Percentiles rank a stretch among this genome's conserved stretches.
These are phyloP conservation scores for Hydropsyche tenuis DNA, from an alignment of 1,140 invertebrate species.

Conservation along the genomic window DNA sequence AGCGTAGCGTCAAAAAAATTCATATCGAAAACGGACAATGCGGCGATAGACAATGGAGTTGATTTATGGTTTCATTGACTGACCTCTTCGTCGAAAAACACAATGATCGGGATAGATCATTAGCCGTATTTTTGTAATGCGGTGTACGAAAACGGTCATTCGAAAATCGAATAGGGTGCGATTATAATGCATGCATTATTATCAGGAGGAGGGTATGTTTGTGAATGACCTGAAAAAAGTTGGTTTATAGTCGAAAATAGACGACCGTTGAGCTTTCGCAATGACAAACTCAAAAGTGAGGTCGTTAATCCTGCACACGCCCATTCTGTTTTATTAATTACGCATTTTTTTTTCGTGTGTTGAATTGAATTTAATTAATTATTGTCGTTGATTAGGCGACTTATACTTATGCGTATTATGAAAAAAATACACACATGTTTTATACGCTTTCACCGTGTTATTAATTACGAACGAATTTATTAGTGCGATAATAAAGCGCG, in stretches of 20 bases:
- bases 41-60: constrained; percentile 19
- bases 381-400: too few species aligned
- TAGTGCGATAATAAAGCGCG: too few species aligned
- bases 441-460: neutral
- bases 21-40: neutral
- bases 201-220: neutral
- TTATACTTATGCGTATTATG: too few species aligned
- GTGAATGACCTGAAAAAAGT: neutral
- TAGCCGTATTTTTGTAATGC: constrained; percentile 2
- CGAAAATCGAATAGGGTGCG: constrained; percentile 2
- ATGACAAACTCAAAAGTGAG: neutral
- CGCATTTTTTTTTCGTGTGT: too few species aligned
- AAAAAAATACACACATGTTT: neutral
- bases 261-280: neutral
- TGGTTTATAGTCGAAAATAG: neutral
- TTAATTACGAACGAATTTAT: neutral
- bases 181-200: neutral
- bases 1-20: neutral
- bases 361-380: too few species aligned
- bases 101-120: constrained; percentile 15
- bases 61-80: constrained; percentile 37
- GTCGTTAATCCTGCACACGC: neutral
- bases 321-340: neutral
- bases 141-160: constrained; percentile 6
- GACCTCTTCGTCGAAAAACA: constrained; percentile 24